A percentile compares a stretch with the other conserved stretches of the same genome.
These are phyloP conservation scores for Sitta europaea DNA, from an alignment of 2,113 vertebrate species.

Conservation along the genomic window DNA sequence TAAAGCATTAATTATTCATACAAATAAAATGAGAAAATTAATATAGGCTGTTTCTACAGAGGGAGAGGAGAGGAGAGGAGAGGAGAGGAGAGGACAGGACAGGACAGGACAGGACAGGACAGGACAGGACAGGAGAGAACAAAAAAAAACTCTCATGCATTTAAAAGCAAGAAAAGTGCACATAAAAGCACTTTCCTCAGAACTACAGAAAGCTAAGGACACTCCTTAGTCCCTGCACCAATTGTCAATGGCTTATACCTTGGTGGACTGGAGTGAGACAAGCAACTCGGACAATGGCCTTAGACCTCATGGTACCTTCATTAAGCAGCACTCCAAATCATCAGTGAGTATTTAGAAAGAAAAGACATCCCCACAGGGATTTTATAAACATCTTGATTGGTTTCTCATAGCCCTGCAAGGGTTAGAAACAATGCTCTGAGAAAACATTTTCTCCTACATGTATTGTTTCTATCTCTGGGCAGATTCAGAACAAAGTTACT, in stretches of 20 bases:
- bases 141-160: too few species aligned
- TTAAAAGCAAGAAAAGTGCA: not conserved
- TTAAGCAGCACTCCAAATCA: not conserved
- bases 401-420: not conserved
- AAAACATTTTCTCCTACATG: not conserved
- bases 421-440: not conserved
- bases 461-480: not conserved
- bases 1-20: conserved; percentile 60
- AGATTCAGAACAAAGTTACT: not conserved
- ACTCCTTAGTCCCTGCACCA: not conserved
- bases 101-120: too few species aligned
- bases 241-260: not conserved
- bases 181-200: not conserved
- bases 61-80: too few species aligned
- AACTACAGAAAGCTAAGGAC: not conserved
- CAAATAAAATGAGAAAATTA: not conserved
- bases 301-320: not conserved
- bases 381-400: not conserved
- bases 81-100: too few species aligned
- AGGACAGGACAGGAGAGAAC: too few species aligned
- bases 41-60: not conserved
- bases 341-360: not conserved
- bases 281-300: not conserved
- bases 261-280: not conserved
- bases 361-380: not conserved